Evolutionary conservation across 1,140 invertebrate genomes (phyloP).

Genomic region (Neodiprion virginianus): DNA sequence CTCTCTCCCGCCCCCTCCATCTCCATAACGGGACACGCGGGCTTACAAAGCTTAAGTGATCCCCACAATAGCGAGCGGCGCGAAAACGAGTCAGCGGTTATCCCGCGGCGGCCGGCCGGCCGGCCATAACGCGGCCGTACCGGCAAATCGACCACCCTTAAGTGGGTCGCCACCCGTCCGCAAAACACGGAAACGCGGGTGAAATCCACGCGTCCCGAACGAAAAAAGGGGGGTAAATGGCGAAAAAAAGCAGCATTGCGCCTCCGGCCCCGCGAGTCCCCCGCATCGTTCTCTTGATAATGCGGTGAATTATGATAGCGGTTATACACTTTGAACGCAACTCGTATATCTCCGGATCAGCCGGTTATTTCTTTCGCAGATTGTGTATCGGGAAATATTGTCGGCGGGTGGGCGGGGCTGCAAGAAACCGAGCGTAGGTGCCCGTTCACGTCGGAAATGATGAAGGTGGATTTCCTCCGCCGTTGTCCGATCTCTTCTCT

Average conservation of each 20-base stretch:
- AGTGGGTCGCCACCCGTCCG: too few relatives aligned
- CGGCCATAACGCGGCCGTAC: background rate
- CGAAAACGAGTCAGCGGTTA: background rate
- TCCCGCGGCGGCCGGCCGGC: background rate
- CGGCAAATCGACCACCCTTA: background rate
- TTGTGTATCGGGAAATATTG: constrained; percentile 48
- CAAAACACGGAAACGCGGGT: constrained; percentile 2
- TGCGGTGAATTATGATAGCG: constrained; percentile 41
- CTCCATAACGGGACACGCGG: background rate
- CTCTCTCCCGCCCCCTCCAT: background rate
- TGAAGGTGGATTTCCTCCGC: constrained; percentile 25
- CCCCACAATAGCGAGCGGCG: background rate
- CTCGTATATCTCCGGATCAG: constrained; percentile 36
- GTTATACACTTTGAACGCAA: constrained; percentile 38
- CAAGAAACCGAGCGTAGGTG: background rate
- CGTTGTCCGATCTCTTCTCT: too few relatives aligned
- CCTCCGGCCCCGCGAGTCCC: background rate
- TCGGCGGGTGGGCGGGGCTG: too few relatives aligned
- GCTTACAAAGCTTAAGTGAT: background rate
- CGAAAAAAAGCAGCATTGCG: background rate
- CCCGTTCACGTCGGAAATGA: constrained; percentile 40
- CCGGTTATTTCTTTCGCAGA: constrained; percentile 41
- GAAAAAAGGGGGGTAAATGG: constrained; percentile 17
- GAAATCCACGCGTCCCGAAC: constrained; percentile 1
- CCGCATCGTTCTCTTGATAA: constrained; percentile 37